phyloP scores from a whole-genome alignment of 2,797 vertebrate species.

The Graptemys geographica region DNA sequence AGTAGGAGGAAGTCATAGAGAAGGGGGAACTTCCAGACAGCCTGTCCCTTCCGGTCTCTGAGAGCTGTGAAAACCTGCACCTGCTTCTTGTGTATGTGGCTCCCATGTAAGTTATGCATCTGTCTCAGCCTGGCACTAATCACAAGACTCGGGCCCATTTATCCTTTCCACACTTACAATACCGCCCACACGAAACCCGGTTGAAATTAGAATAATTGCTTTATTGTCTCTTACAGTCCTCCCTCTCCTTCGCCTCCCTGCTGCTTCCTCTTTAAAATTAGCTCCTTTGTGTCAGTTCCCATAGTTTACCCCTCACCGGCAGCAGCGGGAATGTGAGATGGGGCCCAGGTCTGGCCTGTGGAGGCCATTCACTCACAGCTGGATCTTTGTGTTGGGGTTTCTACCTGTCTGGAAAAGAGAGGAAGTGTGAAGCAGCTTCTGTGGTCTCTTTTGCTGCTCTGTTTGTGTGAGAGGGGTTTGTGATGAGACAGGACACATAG shows the following conservation, averaged over 20 bases:
- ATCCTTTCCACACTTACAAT: neutral
- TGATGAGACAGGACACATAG: neutral
- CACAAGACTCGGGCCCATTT: neutral
- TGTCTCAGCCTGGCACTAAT: neutral
- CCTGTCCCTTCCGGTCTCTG: neutral
- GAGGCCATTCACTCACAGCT: conserved; percentile 11
- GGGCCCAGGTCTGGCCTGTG: neutral
- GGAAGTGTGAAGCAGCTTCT: rapidly evolving
- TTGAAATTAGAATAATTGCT: conserved; percentile 6
- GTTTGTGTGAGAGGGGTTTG: neutral
- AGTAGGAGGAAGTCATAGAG: neutral
- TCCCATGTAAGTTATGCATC: neutral
- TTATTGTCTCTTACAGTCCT: neutral
- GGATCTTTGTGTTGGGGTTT: conserved; percentile 50
- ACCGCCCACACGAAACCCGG: neutral
- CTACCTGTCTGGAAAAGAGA: neutral
- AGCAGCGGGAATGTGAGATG: conserved; percentile 14
- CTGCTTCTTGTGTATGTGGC: neutral
- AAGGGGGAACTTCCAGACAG: rapidly evolving
- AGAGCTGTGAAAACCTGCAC: neutral
- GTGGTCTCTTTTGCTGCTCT: neutral
- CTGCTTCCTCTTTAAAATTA: conserved; percentile 23
- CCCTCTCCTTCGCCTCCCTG: neutral
- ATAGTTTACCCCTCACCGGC: neutral
- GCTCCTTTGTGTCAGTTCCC: conserved; percentile 56